phyloP scores from a whole-genome alignment of 2,797 vertebrate species.

The Nannoperca obscura region DNA sequence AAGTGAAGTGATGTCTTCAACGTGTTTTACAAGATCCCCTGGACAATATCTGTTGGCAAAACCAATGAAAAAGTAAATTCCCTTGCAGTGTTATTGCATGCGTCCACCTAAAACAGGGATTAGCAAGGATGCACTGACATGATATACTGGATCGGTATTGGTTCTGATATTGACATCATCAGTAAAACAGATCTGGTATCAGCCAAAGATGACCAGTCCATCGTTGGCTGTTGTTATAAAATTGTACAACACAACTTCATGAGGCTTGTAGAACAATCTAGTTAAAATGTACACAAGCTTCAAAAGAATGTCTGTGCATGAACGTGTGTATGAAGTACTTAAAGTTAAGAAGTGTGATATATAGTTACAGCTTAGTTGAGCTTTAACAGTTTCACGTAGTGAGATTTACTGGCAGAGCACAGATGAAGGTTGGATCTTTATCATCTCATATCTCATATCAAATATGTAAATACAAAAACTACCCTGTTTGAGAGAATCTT shows the following conservation, averaged over 20 bases:
- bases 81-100: background rate
- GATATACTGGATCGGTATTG: background rate
- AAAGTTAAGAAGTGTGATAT: no score
- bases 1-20: no score
- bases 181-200: background rate
- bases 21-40: background rate
- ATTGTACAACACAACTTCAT: no score
- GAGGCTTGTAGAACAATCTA: background rate
- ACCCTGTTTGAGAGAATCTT: background rate
- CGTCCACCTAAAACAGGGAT: background rate
- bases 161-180: background rate
- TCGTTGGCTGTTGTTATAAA: background rate
- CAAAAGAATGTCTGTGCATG: no score
- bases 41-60: background rate
- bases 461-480: background rate
- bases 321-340: background rate
- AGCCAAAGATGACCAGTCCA: background rate
- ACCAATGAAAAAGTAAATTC: no score
- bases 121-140: background rate
- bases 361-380: background rate
- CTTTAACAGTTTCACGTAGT: background rate
- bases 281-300: background rate
- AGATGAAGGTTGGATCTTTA: no score
- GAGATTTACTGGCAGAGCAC: background rate
- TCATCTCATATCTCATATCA: background rate